These are phyloP conservation scores for Saccostrea glomerata DNA, from an alignment of 1,140 invertebrate species.

Conservation along the genomic window DNA sequence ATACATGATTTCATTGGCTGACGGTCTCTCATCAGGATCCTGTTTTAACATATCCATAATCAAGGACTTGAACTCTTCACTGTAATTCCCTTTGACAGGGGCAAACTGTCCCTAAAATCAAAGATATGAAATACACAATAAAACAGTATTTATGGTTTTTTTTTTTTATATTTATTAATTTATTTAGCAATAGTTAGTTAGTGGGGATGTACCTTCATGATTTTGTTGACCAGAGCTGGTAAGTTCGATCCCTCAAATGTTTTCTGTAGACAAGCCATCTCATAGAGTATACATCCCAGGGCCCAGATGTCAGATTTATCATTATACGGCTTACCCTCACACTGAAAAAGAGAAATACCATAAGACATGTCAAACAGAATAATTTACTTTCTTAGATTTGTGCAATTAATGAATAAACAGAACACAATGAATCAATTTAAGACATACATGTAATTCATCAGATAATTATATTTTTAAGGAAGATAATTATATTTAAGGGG, in stretches of 20 bases:
- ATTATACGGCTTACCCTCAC: slow-evolving; percentile 86
- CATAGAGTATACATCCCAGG: slow-evolving; percentile 89
- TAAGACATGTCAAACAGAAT: no score
- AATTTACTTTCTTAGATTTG: no score
- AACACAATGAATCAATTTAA: no score
- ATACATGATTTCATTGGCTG: slow-evolving; percentile 82
- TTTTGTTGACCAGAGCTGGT: slow-evolving; percentile 88
- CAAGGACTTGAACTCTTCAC: slow-evolving; percentile 83
- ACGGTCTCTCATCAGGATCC: slow-evolving; percentile 79
- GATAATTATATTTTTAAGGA: no score
- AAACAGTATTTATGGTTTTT: no score
- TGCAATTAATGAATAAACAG: no score
- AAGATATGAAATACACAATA: no score
- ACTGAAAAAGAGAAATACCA: background rate
- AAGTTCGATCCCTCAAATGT: slow-evolving; percentile 89
- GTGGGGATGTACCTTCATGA: slow-evolving; percentile 83
- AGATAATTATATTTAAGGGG: no score
- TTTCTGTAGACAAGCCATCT: slow-evolving; percentile 88
- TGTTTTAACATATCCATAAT: slow-evolving; percentile 79
- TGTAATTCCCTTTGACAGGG: slow-evolving; percentile 84
- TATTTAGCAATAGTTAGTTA: no score
- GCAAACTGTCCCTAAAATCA: slow-evolving; percentile 80
- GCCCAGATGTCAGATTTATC: slow-evolving; percentile 91
- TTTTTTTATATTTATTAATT: no score
- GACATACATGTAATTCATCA: no score